These are phyloP conservation scores for Caradrina kadenii DNA, from an alignment of 2,888 invertebrate genomes.

Conservation along the genomic window DNA sequence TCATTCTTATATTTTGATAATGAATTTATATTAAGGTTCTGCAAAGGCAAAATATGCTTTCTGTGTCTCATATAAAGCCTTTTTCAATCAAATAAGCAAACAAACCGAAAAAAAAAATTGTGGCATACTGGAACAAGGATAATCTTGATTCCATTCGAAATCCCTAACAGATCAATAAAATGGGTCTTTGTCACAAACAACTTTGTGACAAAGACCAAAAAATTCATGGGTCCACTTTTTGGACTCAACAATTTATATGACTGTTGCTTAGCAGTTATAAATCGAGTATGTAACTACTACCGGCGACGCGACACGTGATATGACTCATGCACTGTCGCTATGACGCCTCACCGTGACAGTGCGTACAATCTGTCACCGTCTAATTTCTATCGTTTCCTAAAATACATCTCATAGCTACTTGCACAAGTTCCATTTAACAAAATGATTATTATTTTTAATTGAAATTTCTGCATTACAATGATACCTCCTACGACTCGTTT, in stretches of 20 bases:
- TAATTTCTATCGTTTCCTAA: slow-evolving; percentile 17
- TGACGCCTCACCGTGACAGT: slow-evolving; percentile 40
- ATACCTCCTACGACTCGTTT: not conserved
- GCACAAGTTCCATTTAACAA: not conserved
- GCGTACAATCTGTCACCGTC: slow-evolving; percentile 22
- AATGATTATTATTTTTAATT: not conserved
- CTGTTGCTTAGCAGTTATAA: slow-evolving; percentile 9
- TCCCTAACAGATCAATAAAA: not conserved
- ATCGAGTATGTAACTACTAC: slow-evolving; percentile 22
- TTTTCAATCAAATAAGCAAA: not conserved
- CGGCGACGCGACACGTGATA: slow-evolving; percentile 41
- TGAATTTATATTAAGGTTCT: not conserved
- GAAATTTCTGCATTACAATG: not conserved
- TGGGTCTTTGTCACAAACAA: too few relatives aligned
- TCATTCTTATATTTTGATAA: not conserved
- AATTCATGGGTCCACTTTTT: not conserved
- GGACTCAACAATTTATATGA: not conserved
- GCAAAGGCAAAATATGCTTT: too few relatives aligned
- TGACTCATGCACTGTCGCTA: slow-evolving; percentile 43
- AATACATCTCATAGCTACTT: slow-evolving; percentile 8
- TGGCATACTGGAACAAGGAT: not conserved
- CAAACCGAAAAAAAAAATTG: not conserved
- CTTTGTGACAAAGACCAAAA: not conserved
- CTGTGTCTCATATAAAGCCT: not conserved
- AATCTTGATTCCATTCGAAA: not conserved